Conservation (phyloP, 2,888 invertebrate genomes). For the Hymenopus coronatus region DNA sequence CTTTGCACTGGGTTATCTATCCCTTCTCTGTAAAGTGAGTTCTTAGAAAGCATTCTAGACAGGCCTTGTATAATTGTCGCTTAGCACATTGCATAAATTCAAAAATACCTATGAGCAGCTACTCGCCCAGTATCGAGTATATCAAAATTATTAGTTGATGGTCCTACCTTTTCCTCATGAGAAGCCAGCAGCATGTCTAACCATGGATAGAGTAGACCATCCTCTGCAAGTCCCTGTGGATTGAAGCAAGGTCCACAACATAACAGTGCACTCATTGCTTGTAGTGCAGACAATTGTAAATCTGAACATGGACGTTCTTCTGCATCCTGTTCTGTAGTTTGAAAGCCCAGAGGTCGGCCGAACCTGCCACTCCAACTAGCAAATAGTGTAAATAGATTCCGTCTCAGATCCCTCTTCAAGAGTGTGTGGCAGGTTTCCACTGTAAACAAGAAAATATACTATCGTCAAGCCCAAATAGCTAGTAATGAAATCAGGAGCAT, state of each 20-base stretch:
- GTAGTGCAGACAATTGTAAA: slow-evolving; percentile 61
- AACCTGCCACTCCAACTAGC: slow-evolving; percentile 92
- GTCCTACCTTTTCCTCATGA: slow-evolving; percentile 73
- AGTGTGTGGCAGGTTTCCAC: slow-evolving; percentile 85
- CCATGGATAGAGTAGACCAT: slow-evolving; percentile 92
- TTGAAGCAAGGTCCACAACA: slow-evolving; percentile 97
- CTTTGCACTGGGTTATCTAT: too few species aligned
- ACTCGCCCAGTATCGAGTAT: not conserved
- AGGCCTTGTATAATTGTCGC: too few species aligned
- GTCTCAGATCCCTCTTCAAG: slow-evolving; percentile 80
- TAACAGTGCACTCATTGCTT: slow-evolving; percentile 90
- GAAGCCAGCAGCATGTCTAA: slow-evolving; percentile 86
- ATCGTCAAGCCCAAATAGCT: not conserved
- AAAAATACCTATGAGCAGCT: too few species aligned
- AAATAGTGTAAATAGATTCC: slow-evolving; percentile 87
- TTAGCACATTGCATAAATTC: too few species aligned
- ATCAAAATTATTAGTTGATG: not conserved
- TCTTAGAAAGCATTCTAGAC: too few species aligned
- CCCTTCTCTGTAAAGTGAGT: too few species aligned
- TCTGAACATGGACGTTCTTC: slow-evolving; percentile 44
- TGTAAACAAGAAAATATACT: slow-evolving; percentile 46
- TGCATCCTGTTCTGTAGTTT: slow-evolving; percentile 7
- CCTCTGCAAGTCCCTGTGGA: slow-evolving; percentile 77
- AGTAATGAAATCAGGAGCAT: not conserved
- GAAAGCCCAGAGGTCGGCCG: slow-evolving; percentile 59